Percentiles rank a stretch among this genome's conserved stretches.
These are phyloP conservation scores for Hydrolagus colliei DNA, from an alignment of 2,797 vertebrate genomes.

Conservation along the genomic window DNA sequence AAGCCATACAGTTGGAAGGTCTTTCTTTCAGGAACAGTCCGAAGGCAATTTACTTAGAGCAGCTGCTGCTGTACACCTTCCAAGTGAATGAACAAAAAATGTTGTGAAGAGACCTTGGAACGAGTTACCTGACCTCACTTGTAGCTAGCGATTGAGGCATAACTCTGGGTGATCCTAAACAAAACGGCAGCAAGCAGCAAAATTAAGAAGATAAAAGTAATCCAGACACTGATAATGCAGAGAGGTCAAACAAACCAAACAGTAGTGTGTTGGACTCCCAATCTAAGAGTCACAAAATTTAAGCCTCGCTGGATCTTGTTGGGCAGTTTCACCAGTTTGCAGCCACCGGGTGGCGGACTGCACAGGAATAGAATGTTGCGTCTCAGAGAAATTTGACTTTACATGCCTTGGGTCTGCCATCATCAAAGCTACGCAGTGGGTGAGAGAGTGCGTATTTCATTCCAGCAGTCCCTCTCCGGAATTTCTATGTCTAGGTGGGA, in stretches of 20 bases:
- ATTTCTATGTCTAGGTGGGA: no score
- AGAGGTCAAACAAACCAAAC: neutral
- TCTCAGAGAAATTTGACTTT: constrained; percentile 18
- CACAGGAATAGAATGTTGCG: neutral
- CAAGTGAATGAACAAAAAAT: neutral
- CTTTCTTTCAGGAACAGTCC: neutral
- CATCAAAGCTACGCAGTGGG: constrained; percentile 15
- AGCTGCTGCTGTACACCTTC: neutral
- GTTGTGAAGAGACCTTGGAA: neutral
- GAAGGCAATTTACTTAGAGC: neutral
- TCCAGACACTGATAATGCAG: neutral
- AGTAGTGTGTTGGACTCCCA: neutral
- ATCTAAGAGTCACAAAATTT: neutral
- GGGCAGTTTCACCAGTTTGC: neutral
- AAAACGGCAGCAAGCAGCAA: no score
- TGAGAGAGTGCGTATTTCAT: neutral
- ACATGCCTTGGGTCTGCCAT: neutral
- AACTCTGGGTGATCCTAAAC: neutral
- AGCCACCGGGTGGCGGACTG: neutral
- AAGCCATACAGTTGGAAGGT: no score
- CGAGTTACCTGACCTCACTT: neutral
- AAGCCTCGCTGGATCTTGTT: neutral
- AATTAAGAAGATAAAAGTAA: neutral
- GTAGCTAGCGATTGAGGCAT: neutral
- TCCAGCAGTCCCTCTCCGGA: no score